Base-by-base conservation (phyloP, 92 coral and sea anemone genomes). In the Epizoanthus rinbou region DNA sequence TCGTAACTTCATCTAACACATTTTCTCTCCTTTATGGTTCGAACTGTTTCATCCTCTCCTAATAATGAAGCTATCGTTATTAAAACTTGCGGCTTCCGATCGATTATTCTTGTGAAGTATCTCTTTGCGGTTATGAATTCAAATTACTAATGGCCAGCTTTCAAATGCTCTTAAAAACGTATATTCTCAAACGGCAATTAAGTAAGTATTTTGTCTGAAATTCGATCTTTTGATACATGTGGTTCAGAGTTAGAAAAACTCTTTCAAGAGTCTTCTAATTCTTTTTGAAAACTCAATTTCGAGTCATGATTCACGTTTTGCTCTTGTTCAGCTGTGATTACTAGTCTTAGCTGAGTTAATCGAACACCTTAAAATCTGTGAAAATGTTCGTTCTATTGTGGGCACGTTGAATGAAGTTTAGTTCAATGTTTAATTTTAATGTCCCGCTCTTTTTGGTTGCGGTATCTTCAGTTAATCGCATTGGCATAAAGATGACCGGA, bases 131-230 rank as follows among this genome's bases (percentile, higher is more conserved):
- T 37, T 59, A 14, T 78, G 57, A 45, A 63, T 78, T 62, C 82
- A 63, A 35, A 78, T 62, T 78, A 62, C 82, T 60, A 62, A 62
- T 78, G 82, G 82, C 57, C 22, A 78, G 82, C 82, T 60, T 62
- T 60, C 56, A 63, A 78, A 43, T 4, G 18, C 31, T 43, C 71
- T 60, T 60, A 60, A 58, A 76, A 37, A 15, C 19, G 22, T n/a
- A 24, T 5, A 58, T 54, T 74, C 54, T 47, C 54, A 47, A 47
- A 1, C 54, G 54, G 54, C 54, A 47, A 47, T 65, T 15, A 76
- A 57, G 54, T 28, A 3, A 58, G 53, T 31, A n/a, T 33, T 23
- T 47, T 63, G 16, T 35, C 69, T 37, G 69, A 76, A 76, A 59
- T 43, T 54, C 69, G 81, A 76, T 59, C 35, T 76, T 76, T 58